A percentile compares a stretch with the other conserved stretches of the same genome.
These are phyloP conservation scores for Anguilla pacifica DNA, from an alignment of 2,797 vertebrate species.

Conservation along the genomic window DNA sequence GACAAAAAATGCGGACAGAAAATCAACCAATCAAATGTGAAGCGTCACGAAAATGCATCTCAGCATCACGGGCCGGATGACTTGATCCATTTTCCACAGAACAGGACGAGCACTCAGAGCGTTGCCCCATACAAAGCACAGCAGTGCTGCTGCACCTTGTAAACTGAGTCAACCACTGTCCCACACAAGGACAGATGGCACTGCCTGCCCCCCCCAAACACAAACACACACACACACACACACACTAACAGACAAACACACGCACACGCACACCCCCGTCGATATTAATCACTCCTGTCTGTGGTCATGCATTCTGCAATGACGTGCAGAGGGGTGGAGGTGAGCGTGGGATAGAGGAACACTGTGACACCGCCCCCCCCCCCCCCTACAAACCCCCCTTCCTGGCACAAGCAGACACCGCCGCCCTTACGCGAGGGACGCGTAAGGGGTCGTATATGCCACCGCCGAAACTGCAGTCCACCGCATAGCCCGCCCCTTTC, in stretches of 20 bases:
- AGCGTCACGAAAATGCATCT: background rate
- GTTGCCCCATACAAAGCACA: background rate
- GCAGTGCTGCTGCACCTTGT: background rate
- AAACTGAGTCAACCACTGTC: background rate
- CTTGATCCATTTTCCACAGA: background rate
- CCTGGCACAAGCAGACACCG: no score
- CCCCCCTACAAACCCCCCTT: background rate
- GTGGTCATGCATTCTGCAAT: conserved; percentile 37
- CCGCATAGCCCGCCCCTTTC: background rate
- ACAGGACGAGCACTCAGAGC: background rate
- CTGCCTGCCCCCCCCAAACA: background rate
- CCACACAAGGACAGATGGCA: background rate
- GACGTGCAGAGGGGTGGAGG: conserved; percentile 50
- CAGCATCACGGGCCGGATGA: background rate
- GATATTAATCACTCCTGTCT: conserved; percentile 16
- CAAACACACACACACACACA: no score
- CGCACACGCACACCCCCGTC: background rate
- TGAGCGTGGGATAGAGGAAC: conserved; percentile 47
- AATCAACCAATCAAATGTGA: background rate
- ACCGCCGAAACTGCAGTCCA: background rate
- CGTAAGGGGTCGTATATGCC: background rate
- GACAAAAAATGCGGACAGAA: background rate
- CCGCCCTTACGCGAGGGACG: no score
- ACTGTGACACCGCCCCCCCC: background rate
- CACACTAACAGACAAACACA: background rate